These are phyloP conservation scores for Anoplius nigerrimus DNA, from an alignment of 2,888 invertebrate species.

Conservation along the genomic window DNA sequence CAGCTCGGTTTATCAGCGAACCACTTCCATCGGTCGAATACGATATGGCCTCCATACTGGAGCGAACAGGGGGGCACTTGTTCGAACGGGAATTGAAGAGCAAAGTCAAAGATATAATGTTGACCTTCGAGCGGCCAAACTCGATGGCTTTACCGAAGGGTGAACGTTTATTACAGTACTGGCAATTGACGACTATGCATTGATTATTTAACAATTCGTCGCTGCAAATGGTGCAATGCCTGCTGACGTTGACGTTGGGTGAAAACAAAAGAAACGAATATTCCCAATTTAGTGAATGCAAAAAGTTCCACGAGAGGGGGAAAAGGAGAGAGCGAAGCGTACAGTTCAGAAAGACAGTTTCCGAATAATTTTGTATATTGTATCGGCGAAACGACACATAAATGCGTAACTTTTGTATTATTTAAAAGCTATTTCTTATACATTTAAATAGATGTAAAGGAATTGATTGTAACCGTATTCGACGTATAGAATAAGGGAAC, in stretches of 20 bases:
- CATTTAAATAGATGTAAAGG: constrained; percentile 39
- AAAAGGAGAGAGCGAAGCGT: constrained; percentile 10
- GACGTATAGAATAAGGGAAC: no score
- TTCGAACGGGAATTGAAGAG: constrained; percentile 88
- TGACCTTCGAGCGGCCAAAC: constrained; percentile 85
- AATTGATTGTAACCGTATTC: constrained; percentile 23
- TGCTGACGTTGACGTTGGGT: constrained; percentile 11
- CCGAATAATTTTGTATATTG: constrained; percentile 36
- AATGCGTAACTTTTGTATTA: constrained; percentile 45
- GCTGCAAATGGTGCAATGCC: constrained; percentile 46
- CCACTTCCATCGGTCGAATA: constrained; percentile 82
- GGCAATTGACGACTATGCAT: constrained; percentile 76
- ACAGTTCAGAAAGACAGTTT: constrained; percentile 8
- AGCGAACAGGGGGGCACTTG: constrained; percentile 82
- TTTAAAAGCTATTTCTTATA: constrained; percentile 35
- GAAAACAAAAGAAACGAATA: no score
- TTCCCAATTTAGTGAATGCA: no score
- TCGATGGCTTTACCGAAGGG: constrained; percentile 79
- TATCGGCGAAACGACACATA: constrained; percentile 21
- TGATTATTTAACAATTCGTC: constrained; percentile 43
- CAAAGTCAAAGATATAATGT: constrained; percentile 83
- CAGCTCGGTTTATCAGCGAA: constrained; percentile 84
- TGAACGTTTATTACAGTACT: constrained; percentile 83
- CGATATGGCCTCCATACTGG: constrained; percentile 82
- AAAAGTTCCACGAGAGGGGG: neutral